Conservation (phyloP, 1,140 invertebrate genomes). For the Danaus melanippus region DNA sequence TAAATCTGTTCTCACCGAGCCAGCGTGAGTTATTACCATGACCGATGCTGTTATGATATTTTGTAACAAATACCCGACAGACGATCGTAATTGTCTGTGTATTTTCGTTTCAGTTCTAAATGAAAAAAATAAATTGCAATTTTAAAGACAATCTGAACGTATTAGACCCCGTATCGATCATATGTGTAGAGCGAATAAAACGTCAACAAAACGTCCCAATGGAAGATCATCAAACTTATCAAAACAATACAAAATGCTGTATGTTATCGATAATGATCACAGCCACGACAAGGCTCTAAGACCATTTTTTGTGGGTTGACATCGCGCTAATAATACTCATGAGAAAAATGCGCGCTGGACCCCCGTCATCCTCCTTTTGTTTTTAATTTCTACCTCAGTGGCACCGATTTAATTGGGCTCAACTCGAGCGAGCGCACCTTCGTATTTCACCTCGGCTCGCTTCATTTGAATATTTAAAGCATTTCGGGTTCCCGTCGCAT, state of each 20-base stretch:
- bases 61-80: slow-evolving; percentile 36
- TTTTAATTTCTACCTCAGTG: slow-evolving; percentile 72
- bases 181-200: slow-evolving; percentile 46
- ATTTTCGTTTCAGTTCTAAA: slow-evolving; percentile 15
- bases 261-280: slow-evolving; percentile 65
- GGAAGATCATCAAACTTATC: slow-evolving; percentile 57
- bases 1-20: slow-evolving; percentile 59
- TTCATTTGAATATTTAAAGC: slow-evolving; percentile 72
- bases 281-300: slow-evolving; percentile 55
- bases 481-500: slow-evolving; percentile 60
- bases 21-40: slow-evolving; percentile 46
- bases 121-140: slow-evolving; percentile 7
- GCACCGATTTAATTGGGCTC: slow-evolving; percentile 71
- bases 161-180: slow-evolving; percentile 47
- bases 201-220: slow-evolving; percentile 53
- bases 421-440: slow-evolving; percentile 66
- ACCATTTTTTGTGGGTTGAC: slow-evolving; percentile 67
- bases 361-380: slow-evolving; percentile 68
- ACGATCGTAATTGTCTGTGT: slow-evolving; percentile 38
- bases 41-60: slow-evolving; percentile 37
- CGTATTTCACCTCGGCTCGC: slow-evolving; percentile 68
- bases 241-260: slow-evolving; percentile 69
- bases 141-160: slow-evolving; percentile 20
- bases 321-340: slow-evolving; percentile 71
- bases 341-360: slow-evolving; percentile 68